Percentiles rank a stretch among this genome's conserved stretches.
Evolutionary conservation across 2,888 invertebrate genomes (phyloP).

Genomic region (Rhingia rostrata): DNA sequence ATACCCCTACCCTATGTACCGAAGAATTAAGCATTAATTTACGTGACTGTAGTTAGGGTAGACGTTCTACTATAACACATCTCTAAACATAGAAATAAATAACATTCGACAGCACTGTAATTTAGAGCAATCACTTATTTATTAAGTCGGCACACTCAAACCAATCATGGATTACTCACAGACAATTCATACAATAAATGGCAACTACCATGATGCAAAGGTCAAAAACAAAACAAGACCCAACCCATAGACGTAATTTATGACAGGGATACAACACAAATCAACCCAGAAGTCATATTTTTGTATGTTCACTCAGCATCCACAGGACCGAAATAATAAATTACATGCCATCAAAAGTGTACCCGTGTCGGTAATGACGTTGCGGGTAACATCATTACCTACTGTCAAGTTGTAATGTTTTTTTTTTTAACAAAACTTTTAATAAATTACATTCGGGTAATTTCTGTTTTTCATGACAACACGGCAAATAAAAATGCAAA

Average conservation of each 20-base stretch:
- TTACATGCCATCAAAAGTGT: slow-evolving; percentile 34
- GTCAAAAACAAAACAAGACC: background rate
- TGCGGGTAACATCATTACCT: slow-evolving; percentile 9
- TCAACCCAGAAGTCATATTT: slow-evolving; percentile 7
- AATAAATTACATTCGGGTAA: background rate
- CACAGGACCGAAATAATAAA: slow-evolving; percentile 41
- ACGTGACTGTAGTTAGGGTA: too few species aligned
- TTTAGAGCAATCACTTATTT: background rate
- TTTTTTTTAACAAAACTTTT: background rate
- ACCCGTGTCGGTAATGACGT: background rate
- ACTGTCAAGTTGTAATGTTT: too few species aligned
- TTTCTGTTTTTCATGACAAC: slow-evolving; percentile 8
- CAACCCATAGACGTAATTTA: background rate
- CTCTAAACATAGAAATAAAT: too few species aligned
- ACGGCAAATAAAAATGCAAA: background rate
- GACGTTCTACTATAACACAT: too few species aligned
- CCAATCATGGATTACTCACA: background rate
- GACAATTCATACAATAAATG: background rate
- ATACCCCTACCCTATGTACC: too few species aligned
- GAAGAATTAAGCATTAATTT: too few species aligned
- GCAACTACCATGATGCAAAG: background rate
- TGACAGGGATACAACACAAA: slow-evolving; percentile 6
- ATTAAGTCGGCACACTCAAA: background rate
- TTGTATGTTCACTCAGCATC: slow-evolving; percentile 22
- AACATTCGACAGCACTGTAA: background rate